Base-by-base conservation (phyloP, 2,888 invertebrate genomes). In the Dinocampus coccinellae region DNA sequence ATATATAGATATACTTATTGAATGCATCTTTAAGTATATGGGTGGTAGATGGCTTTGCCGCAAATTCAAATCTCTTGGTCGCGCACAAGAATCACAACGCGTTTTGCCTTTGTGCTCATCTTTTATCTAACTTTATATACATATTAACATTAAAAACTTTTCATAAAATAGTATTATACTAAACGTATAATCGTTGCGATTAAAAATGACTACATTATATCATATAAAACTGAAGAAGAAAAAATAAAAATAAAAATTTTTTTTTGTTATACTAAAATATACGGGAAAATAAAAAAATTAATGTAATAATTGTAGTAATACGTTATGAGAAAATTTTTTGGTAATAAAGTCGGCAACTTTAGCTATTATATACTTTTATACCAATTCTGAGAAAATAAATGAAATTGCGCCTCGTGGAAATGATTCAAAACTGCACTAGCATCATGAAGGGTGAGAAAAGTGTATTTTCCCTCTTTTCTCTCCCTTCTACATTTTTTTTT, bases 311-410 rank as follows among this genome's bases (percentile, higher is more conserved):
- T 63, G 69, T 20, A 16, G 63, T 55, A 63, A 62, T 69, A 63
- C 16, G 24, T 69, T 63, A n/a, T 26, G 26, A 13, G 55, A 57
- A 63, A 57, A n/a, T n/a, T 63, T 42, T 63, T 36, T 20, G 39
- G 57, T 55, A 69, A 63, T 69, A 63, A 63, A 69, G 57, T 58
- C 69, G 33, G 20, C 34, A 69, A 69, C 69, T 69, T 69, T 63
- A 20, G 57, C 69, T 63, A 69, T 69, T 69, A 47, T 47, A 47
- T 47, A 69, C 69, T 63, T 63, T 63, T 55, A 63, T 55, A 69
- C 63, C 55, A 63, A 69, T 63, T 11, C 57, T 53, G 26, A 42
- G 33, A 63, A 69, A 39, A 63, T 57, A n/a, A 63, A 69, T 69
- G 57, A 63, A 42, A 69, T 20, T 58, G 42, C 69, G 53, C 63